These are phyloP conservation scores for Theonella swinhoei DNA, from an alignment of 37 sponge, comb jelly and placozoan genomes.

Conservation along the genomic window DNA sequence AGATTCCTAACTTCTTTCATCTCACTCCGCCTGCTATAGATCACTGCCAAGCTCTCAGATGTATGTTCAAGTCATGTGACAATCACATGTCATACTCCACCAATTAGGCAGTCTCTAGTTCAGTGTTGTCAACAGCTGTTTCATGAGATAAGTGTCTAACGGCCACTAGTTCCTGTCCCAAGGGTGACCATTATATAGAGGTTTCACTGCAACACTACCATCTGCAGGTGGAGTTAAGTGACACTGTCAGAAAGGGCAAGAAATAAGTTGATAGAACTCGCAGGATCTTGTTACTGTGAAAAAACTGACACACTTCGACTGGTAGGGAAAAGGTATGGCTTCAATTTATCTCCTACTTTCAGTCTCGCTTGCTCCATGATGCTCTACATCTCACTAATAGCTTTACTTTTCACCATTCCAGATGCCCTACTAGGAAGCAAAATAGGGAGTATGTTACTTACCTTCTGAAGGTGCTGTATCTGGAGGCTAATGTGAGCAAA, in stretches of 20 bases:
- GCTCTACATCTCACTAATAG: too few relatives aligned
- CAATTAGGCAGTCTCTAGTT: not conserved
- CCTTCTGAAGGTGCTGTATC: slow-evolving; percentile 81
- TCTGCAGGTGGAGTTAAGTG: slow-evolving; percentile 45
- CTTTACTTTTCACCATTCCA: too few relatives aligned
- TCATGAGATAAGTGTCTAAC: too few relatives aligned
- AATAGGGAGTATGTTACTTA: slow-evolving; percentile 80
- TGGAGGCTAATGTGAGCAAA: slow-evolving; percentile 81
- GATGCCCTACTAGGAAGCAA: slow-evolving; percentile 86
- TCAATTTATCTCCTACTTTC: too few relatives aligned
- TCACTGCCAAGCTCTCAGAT: slow-evolving; percentile 85
- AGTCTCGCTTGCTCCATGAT: too few relatives aligned
- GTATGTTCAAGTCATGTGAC: slow-evolving; percentile 29
- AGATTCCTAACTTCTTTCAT: slow-evolving; percentile 95
- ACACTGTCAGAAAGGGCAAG: slow-evolving; percentile 53
- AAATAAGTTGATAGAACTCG: slow-evolving; percentile 71
- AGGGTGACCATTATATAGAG: too few relatives aligned
- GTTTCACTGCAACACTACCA: too few relatives aligned
- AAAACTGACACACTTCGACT: slow-evolving; percentile 52
- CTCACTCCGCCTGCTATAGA: slow-evolving; percentile 87
- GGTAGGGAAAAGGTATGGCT: slow-evolving; percentile 49
- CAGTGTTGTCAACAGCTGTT: too few relatives aligned
- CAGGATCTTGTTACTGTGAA: slow-evolving; percentile 53
- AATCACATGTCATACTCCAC: not conserved
- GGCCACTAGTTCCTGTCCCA: too few relatives aligned